phyloP scores from a whole-genome alignment of 1,140 invertebrate species.

The Dendrolimus punctatus region DNA sequence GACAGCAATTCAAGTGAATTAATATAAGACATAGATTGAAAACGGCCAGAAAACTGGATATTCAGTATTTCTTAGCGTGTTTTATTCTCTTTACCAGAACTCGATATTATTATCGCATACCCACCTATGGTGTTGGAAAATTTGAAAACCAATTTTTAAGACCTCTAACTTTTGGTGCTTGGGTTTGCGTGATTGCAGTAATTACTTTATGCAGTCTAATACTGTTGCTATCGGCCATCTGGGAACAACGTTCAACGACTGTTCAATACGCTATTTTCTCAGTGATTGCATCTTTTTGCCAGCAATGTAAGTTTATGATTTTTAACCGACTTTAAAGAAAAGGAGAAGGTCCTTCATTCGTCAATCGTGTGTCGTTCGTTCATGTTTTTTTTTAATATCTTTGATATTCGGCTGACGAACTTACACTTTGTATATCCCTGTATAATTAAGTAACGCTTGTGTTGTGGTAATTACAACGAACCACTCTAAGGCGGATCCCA shows the following conservation, averaged over 20 bases:
- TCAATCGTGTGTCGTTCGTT: too few species aligned
- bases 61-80: conserved; percentile 3
- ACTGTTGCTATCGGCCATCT: conserved; percentile 27
- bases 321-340: too few species aligned
- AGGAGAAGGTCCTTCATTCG: too few species aligned
- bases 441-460: too few species aligned
- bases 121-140: conserved; percentile 42
- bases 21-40: too few species aligned
- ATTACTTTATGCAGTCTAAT: conserved; percentile 24
- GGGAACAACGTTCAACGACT: conserved; percentile 25
- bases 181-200: conserved; percentile 31
- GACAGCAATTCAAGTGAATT: too few species aligned
- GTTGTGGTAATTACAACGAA: too few species aligned
- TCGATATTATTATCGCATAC: conserved; percentile 48
- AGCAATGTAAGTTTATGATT: conserved; percentile 39
- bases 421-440: too few species aligned
- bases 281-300: conserved; percentile 42
- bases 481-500: too few species aligned
- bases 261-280: conserved; percentile 42
- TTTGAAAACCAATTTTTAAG: conserved; percentile 51
- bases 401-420: too few species aligned
- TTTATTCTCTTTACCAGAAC: conserved; percentile 27
- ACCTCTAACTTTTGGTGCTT: conserved; percentile 30
- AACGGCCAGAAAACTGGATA: too few species aligned
- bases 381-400: too few species aligned